Conservation (phyloP, 30 jellyfish, hydroid and myxozoan genomes). For the Aurelia sp. region DNA sequence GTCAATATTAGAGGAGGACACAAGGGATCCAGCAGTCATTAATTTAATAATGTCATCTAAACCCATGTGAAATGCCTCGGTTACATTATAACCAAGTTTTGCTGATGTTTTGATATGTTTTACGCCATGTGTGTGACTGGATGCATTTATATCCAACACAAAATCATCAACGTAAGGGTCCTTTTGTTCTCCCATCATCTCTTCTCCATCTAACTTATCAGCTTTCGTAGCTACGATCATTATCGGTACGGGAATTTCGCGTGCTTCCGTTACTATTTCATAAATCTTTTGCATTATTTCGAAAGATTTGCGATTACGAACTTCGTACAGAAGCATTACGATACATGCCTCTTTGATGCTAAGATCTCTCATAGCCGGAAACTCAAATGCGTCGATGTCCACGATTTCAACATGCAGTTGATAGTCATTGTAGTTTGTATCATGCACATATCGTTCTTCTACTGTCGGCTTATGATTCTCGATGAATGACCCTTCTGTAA, state of each 20-base stretch:
- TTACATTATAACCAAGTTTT: conserved; percentile 46
- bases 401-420: conserved; percentile 47
- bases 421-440: not conserved
- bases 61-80: conserved; percentile 27
- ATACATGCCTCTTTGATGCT: conserved; percentile 51
- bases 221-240: conserved; percentile 56
- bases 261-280: conserved; percentile 19
- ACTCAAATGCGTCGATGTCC: conserved; percentile 63
- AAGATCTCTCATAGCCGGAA: conserved; percentile 65
- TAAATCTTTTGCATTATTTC: conserved; percentile 51
- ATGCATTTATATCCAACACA: conserved; percentile 35
- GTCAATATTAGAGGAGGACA: not conserved
- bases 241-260: conserved; percentile 49
- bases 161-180: conserved; percentile 52
- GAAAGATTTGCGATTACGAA: conserved; percentile 52
- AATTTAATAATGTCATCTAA: conserved; percentile 26
- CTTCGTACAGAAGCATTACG: conserved; percentile 49
- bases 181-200: conserved; percentile 38
- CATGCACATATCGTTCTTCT: conserved; percentile 48
- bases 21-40: conserved; percentile 9
- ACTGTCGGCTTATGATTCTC: conserved; percentile 46
- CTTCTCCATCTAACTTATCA: conserved; percentile 47
- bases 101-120: conserved; percentile 47
- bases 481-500: conserved; percentile 25
- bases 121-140: conserved; percentile 36